These are phyloP conservation scores for Lathamus discolor DNA, from an alignment of 2,113 vertebrate genomes.

Conservation along the genomic window DNA sequence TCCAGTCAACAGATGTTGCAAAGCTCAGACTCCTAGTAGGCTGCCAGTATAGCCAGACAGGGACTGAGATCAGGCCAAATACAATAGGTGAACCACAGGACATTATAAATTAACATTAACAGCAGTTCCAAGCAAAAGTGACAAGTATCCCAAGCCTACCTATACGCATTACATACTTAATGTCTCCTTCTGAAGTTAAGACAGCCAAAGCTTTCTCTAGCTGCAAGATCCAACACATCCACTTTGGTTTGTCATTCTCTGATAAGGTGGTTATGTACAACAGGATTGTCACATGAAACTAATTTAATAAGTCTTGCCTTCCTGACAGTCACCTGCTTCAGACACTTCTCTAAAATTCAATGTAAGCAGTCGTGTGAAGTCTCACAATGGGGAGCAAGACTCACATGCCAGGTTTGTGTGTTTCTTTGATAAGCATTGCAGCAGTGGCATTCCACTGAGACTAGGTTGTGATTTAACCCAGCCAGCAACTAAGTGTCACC, in stretches of 20 bases:
- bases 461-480: neutral
- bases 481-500: neutral
- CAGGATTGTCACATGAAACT: neutral
- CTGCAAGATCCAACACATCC: neutral
- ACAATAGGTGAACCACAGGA: neutral
- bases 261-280: neutral
- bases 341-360: neutral
- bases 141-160: neutral
- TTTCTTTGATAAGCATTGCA: neutral
- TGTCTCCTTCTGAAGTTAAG: neutral
- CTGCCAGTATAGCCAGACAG: neutral
- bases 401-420: neutral
- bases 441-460: rapidly evolving
- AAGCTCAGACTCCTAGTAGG: neutral
- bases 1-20: slow-evolving; percentile 10
- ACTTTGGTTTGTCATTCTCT: neutral
- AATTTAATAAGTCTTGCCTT: neutral
- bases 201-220: neutral
- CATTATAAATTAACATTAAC: neutral
- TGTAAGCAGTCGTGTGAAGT: neutral
- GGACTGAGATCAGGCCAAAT: neutral
- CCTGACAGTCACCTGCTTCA: neutral
- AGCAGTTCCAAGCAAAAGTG: neutral
- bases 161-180: neutral
- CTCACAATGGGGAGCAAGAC: neutral